Evolutionary conservation across 2,113 vertebrate species (phyloP).

Genomic region (Anguilla japonica): DNA sequence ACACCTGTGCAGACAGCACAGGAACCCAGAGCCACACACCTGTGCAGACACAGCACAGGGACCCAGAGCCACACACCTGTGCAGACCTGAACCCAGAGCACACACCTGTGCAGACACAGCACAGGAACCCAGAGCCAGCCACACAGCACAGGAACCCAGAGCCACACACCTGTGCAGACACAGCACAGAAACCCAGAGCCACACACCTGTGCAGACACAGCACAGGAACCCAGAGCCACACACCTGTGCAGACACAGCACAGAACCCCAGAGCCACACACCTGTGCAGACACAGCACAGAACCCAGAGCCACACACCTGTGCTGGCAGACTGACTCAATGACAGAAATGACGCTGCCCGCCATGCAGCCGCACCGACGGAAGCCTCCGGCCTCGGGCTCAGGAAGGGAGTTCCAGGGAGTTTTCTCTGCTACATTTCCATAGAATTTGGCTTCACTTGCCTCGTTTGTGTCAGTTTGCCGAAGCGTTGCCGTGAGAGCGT

Average conservation of each 20-base stretch:
- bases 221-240: slow-evolving; percentile 33
- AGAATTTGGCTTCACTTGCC: neutral
- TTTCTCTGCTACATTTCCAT: neutral
- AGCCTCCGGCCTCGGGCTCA: no score
- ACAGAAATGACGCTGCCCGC: no score
- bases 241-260: neutral
- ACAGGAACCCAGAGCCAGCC: slow-evolving; percentile 40
- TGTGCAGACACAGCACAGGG: neutral
- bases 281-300: slow-evolving; percentile 41
- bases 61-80: slow-evolving; percentile 37
- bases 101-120: slow-evolving; percentile 45
- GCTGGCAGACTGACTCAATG: no score
- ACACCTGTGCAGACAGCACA: slow-evolving; percentile 44
- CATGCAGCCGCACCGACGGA: no score
- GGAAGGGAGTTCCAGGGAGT: no score
- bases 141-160: no score
- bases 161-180: no score
- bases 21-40: slow-evolving; percentile 37
- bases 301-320: slow-evolving; percentile 37
- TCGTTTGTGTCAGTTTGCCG: neutral
- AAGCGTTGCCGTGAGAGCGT: neutral
- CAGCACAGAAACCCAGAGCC: no score
- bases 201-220: slow-evolving; percentile 26
- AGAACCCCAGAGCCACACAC: slow-evolving; percentile 18
- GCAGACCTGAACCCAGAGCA: neutral